phyloP scores from a whole-genome alignment of 2,888 invertebrate genomes.

The Rhopalosiphum nymphaeae region DNA sequence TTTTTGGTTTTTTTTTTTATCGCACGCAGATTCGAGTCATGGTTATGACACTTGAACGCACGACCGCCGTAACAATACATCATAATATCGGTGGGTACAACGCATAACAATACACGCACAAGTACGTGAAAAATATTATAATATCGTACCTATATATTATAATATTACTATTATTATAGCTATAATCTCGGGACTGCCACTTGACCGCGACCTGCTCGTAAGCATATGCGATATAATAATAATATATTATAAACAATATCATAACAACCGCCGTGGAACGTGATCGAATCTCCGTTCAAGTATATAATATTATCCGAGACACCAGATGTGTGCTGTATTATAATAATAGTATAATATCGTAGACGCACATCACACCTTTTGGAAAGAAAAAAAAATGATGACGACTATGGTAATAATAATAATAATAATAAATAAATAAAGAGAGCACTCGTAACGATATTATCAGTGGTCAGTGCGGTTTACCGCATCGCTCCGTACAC shows the following conservation, averaged over 20 bases:
- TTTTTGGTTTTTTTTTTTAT: neutral
- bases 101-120: neutral
- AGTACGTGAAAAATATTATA: neutral
- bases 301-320: neutral
- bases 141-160: neutral
- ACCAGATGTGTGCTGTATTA: neutral
- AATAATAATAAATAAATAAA: neutral
- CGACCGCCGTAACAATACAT: neutral
- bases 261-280: neutral
- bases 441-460: conserved; percentile 29
- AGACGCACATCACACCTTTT: conserved; percentile 19
- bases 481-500: neutral
- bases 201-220: neutral
- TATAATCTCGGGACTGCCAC: neutral
- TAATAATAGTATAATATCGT: neutral
- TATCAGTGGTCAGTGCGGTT: conserved; percentile 37
- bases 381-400: neutral
- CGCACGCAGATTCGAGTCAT: neutral
- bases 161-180: neutral
- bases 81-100: neutral
- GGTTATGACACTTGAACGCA: neutral
- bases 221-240: neutral
- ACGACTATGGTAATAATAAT: neutral
- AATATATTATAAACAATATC: neutral
- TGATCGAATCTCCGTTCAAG: conserved; percentile 1